A percentile compares a stretch with the other conserved stretches of the same genome.
These are phyloP conservation scores for Myotis davidii DNA, from an alignment of 2,113 vertebrate genomes.

Conservation along the genomic window DNA sequence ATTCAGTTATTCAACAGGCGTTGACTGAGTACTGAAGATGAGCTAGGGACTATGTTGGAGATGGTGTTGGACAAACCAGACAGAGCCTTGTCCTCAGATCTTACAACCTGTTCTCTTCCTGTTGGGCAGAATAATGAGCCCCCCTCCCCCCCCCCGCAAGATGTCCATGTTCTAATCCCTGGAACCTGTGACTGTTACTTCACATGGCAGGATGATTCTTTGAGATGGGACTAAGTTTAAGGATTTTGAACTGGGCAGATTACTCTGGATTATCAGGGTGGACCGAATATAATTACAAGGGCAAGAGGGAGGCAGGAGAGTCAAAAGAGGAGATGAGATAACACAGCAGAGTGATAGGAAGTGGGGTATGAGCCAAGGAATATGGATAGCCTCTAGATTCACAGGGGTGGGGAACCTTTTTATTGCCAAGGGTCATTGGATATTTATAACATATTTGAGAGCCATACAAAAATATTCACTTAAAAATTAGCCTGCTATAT, in stretches of 20 bases:
- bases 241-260: not conserved
- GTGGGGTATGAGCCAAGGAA: not conserved
- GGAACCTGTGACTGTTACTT: not conserved
- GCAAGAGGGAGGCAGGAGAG: not conserved
- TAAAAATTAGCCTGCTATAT: too few relatives aligned
- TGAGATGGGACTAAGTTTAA: not conserved
- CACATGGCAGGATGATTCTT: not conserved
- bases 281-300: not conserved
- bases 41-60: not conserved
- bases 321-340: not conserved
- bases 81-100: not conserved
- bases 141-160: not conserved
- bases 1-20: not conserved
- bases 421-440: too few relatives aligned
- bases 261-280: not conserved
- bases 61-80: not conserved
- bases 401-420: too few relatives aligned
- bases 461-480: too few relatives aligned
- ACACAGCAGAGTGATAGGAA: not conserved
- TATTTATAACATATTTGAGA: too few relatives aligned
- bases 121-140: not conserved
- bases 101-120: not conserved
- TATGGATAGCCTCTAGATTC: not conserved
- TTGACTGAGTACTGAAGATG: not conserved
- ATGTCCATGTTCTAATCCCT: not conserved